Percentiles rank a stretch among this genome's conserved stretches.
Conservation (phyloP, 2,113 vertebrate species). For the Ammodytes dubius region DNA sequence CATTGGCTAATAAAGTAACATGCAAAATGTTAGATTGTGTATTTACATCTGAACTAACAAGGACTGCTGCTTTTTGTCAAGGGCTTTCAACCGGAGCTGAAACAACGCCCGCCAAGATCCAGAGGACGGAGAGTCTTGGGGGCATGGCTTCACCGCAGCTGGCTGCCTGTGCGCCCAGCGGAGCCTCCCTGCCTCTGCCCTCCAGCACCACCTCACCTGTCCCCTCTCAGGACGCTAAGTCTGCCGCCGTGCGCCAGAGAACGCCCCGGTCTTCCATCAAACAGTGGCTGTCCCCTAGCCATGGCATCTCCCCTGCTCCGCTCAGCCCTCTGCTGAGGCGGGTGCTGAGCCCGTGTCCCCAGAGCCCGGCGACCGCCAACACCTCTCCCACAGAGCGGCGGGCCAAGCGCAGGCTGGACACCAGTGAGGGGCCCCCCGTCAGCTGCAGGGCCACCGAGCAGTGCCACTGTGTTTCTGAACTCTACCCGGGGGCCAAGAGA, state of each 20-base stretch:
- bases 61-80: conserved; percentile 19
- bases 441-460: conserved; percentile 78
- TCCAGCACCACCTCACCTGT: conserved; percentile 85
- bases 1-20: too few species aligned
- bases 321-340: conserved; percentile 77
- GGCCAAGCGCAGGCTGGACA: conserved; percentile 93
- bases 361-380: conserved; percentile 65
- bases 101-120: conserved; percentile 87
- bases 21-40: not conserved
- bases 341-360: conserved; percentile 86
- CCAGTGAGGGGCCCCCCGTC: conserved; percentile 69
- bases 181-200: conserved; percentile 89
- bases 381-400: conserved; percentile 78
- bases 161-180: conserved; percentile 87
- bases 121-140: conserved; percentile 63
- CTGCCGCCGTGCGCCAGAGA: conserved; percentile 69
- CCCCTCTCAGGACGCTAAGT: conserved; percentile 48
- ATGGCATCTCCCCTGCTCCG: conserved; percentile 54
- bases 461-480: conserved; percentile 87
- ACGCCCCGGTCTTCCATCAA: conserved; percentile 85
- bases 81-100: conserved; percentile 59
- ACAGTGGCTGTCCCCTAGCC: conserved; percentile 88
- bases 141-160: conserved; percentile 86
- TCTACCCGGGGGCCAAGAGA: conserved; percentile 85
- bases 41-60: not conserved